phyloP scores from a whole-genome alignment of 2,797 vertebrate species.

The Bovichtus diacanthus region DNA sequence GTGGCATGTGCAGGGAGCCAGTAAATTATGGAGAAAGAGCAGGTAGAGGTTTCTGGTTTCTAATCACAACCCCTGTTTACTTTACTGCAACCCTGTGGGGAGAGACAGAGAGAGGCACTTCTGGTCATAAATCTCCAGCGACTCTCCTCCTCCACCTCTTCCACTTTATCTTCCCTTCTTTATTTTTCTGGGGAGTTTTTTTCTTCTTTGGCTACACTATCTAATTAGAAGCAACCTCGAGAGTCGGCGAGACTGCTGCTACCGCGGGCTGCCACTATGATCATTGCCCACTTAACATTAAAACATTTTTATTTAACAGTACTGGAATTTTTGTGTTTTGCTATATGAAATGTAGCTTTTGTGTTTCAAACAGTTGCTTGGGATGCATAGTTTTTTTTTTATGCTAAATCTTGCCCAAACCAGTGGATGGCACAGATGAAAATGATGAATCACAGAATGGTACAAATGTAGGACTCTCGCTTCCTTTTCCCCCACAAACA shows the following conservation, averaged over 20 bases:
- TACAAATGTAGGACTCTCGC: conserved; percentile 4
- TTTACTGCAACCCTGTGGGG: conserved; percentile 54
- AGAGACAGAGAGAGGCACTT: conserved; percentile 39
- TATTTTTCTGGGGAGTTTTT: conserved; percentile 1
- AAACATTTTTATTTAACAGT: conserved; percentile 1
- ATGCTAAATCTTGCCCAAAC: conserved; percentile 1
- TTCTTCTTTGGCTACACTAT: conserved; percentile 16
- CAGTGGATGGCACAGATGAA: background rate
- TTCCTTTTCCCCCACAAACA: background rate
- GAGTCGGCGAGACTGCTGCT: conserved; percentile 25
- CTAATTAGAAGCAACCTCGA: conserved; percentile 74
- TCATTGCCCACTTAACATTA: conserved; percentile 29
- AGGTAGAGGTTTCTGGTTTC: conserved; percentile 56
- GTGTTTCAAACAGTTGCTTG: conserved; percentile 13
- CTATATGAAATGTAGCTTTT: conserved; percentile 24
- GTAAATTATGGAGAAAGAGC: conserved; percentile 62
- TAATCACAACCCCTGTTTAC: conserved; percentile 72
- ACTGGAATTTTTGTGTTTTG: background rate
- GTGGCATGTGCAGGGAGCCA: conserved; percentile 37
- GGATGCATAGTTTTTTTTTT: conserved; percentile 15
- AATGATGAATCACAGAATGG: conserved; percentile 31
- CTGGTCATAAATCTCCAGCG: conserved; percentile 57
- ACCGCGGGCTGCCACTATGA: conserved; percentile 33
- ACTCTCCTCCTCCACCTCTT: conserved; percentile 35
- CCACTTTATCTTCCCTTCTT: conserved; percentile 38